Conservation (phyloP, 2,113 vertebrate species). For the Megalops atlanticus region DNA sequence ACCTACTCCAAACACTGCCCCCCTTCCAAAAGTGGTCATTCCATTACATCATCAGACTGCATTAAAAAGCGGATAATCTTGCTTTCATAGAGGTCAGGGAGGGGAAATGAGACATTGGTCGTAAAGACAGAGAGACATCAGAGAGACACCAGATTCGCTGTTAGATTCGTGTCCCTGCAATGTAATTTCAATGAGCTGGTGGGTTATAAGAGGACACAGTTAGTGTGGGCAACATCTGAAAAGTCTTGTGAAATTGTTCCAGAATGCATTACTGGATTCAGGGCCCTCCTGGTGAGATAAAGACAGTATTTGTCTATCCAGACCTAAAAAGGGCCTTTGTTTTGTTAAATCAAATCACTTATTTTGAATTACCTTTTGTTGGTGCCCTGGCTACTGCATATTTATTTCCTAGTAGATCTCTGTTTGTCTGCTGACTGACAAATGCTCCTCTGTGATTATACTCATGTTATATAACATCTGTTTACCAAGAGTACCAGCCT, state of each 20-base stretch:
- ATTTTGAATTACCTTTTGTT: not conserved
- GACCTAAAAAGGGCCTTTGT: not conserved
- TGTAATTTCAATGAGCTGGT: not conserved
- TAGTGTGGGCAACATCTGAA: not conserved
- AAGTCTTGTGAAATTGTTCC: not conserved
- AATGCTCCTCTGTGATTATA: not conserved
- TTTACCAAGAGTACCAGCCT: not conserved
- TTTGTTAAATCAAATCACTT: not conserved
- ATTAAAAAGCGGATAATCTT: not conserved
- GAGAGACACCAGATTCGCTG: not conserved
- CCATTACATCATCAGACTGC: too few relatives aligned
- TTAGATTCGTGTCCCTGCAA: not conserved
- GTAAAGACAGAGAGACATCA: not conserved
- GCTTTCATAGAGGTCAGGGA: not conserved
- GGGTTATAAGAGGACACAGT: not conserved
- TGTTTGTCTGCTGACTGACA: not conserved
- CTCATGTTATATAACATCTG: too few relatives aligned
- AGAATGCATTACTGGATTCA: too few relatives aligned
- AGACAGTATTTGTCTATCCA: not conserved
- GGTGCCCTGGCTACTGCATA: not conserved
- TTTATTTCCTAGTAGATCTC: not conserved
- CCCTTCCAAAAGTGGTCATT: too few relatives aligned
- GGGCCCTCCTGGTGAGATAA: not conserved
- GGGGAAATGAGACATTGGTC: not conserved
- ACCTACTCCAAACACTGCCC: too few relatives aligned